These are phyloP conservation scores for Bubo scandiacus DNA, from an alignment of 2,113 vertebrate genomes.

Conservation along the genomic window DNA sequence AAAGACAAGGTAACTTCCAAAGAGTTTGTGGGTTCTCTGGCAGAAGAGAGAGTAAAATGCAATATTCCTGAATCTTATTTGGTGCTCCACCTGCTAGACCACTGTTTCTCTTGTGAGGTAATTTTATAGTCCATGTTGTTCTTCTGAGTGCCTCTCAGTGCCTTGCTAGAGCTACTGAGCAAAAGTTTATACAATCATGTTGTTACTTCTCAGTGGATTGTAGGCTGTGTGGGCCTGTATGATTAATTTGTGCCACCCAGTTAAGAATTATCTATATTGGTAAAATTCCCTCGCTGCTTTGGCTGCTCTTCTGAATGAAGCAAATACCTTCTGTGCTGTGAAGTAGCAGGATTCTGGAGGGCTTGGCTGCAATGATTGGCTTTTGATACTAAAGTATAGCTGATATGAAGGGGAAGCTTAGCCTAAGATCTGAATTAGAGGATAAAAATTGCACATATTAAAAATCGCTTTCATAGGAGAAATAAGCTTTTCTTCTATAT, in stretches of 20 bases:
- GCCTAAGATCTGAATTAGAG: neutral
- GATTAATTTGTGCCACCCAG: neutral
- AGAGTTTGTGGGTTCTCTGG: neutral
- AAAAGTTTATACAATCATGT: neutral
- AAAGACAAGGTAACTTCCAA: neutral
- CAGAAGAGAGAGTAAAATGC: neutral
- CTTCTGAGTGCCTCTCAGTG: neutral
- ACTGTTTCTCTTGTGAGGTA: neutral
- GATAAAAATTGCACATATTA: neutral
- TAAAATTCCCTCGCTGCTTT: neutral
- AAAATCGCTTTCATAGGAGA: neutral
- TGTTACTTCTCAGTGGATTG: neutral
- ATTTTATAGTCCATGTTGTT: neutral
- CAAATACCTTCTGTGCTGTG: neutral
- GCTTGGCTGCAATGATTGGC: neutral
- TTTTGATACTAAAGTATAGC: neutral
- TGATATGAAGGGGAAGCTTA: neutral
- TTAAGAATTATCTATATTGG: neutral
- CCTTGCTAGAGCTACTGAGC: neutral
- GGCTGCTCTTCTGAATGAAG: neutral
- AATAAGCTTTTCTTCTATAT: neutral
- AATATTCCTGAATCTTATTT: neutral
- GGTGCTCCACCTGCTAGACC: neutral
- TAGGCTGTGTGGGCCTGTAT: neutral
- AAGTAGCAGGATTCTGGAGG: neutral